A percentile compares a stretch with the other conserved stretches of the same genome.
phyloP scores from a whole-genome alignment of 2,113 vertebrate species.

The Odobenus rosmarus region DNA sequence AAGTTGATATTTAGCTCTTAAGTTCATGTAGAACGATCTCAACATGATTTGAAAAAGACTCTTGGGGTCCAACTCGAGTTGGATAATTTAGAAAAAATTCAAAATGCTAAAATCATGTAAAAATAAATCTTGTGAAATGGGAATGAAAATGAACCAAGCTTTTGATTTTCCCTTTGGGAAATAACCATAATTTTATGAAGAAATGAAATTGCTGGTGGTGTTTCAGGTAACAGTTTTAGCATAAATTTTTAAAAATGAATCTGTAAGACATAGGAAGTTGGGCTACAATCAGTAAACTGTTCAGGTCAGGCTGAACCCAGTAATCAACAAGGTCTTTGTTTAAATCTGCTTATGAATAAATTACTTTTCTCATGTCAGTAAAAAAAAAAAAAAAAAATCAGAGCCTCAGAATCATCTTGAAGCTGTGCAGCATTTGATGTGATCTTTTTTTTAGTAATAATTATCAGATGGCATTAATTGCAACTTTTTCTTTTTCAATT shows the following conservation, averaged over 20 bases:
- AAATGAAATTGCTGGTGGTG: constrained; percentile 51
- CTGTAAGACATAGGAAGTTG: background rate
- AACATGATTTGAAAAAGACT: constrained; percentile 64
- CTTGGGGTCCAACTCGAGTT: constrained; percentile 68
- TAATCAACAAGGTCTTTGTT: constrained; percentile 41
- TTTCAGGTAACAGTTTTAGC: constrained; percentile 30
- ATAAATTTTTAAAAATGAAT: background rate
- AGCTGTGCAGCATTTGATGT: background rate
- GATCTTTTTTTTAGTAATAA: background rate
- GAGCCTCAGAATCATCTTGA: background rate
- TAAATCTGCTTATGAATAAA: constrained; percentile 59
- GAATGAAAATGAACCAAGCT: constrained; percentile 77
- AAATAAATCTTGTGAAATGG: constrained; percentile 77
- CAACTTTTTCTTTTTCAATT: constrained; percentile 16
- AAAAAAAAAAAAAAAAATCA: background rate
- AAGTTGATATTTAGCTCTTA: constrained; percentile 78
- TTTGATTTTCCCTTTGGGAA: constrained; percentile 77
- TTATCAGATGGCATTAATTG: constrained; percentile 2
- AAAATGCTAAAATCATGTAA: constrained; percentile 78
- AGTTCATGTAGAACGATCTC: constrained; percentile 77
- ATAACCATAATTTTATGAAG: constrained; percentile 81
- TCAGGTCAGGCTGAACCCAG: background rate
- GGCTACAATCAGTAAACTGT: background rate
- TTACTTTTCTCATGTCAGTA: background rate
- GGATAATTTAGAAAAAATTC: constrained; percentile 81